Base-by-base conservation (phyloP, 2,113 vertebrate genomes). In the Athene noctua region DNA sequence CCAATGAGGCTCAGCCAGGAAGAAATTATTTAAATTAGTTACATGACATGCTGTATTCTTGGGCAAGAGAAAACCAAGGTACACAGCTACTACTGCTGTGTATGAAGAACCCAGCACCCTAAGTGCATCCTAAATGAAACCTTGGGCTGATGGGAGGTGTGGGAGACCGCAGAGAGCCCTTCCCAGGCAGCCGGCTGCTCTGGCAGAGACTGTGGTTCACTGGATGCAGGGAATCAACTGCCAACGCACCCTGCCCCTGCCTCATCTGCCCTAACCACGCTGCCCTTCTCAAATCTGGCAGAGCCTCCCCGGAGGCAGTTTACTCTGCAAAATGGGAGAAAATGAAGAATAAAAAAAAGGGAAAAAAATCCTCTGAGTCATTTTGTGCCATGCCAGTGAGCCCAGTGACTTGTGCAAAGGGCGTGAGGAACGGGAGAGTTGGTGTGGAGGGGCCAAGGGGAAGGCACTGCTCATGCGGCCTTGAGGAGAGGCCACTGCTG, bases 381-480 rank as follows among this genome's bases (percentile, higher is more conserved):
- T 49, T 91, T 26, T 81, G 21, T 62, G 46, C 59, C 54, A 5
- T 1, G 0, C 54, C 5, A 4, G 42, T 21, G 58, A n/a, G 52
- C 42, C 73, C 5, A 13, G 44, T 13, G 42, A 15, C 30, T 49
- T 2, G 4, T 27, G 15, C 3, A 12, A n/a, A 44, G 29, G 21
- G 8, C 2, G 1, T 20, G 59, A 80, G 30, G 68, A 30, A 34
- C 2, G 1, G 18, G 30, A 54, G 26, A 32, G 26, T 34, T 61
- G 67, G 40, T 2, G 4, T 3, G 2, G 55, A 62, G 46, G 42
- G n/a, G 30, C 25, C 0, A 2, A 54, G 23, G 27, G 25, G 46
- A 83, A 68, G 10, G 57, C 42, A 19, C 26, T 1, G 2, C 36
- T 6, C 3, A 5, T 0, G 0, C 2, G 16, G 51, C 5, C 2